Evolutionary conservation across 1,140 invertebrate species (phyloP), one percentile per base, ranked within the genome.

Genomic region (Zaprionus inermis): DNA sequence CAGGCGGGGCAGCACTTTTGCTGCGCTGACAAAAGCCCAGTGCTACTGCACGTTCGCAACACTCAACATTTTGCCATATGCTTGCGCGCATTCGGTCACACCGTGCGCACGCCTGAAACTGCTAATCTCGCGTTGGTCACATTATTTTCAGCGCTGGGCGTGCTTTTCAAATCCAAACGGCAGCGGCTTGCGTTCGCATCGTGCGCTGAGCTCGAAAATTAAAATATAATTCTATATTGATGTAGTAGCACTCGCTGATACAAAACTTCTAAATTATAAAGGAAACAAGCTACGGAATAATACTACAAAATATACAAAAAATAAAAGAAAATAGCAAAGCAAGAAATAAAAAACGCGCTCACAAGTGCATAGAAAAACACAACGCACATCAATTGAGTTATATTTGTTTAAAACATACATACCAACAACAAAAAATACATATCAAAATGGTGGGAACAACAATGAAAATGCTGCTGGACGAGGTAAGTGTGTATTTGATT

Each of bases 391-490:
- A 24, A 44, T 44, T 32, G 55, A 54, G 32, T 36, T 71, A 65
- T 67, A 69, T 74, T 74, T 76, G 38, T 60, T 24, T 41, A 44
- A 57, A 57, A 10, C 24, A 52, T 72, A 46, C 64, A 1, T n/a
- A n/a, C n/a, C n/a, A n/a, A n/a, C n/a, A n/a, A n/a, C n/a, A 51
- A 20, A 36, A 38, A 59, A 14, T 44, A 49, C 44, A 20, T 16
- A 63, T 55, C 57, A 85, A 85, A 55, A 90, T 90, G 86, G 77
- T 78, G 72, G 79, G 81, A 64, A 78, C 81, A 49, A 72, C 76
- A 16, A 16, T 78, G 7, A 82, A 86, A 83, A 71, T 90, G 77
- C 69, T 75, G 2, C 57, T 84, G 60, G 86, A 90, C 10, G 86
- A 90, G 86, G 86, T 90, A 64, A 90, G 77, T 22, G 11, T 7